phyloP scores from a whole-genome alignment of 2,888 invertebrate species.

The Euspilapteryx auroguttella region DNA sequence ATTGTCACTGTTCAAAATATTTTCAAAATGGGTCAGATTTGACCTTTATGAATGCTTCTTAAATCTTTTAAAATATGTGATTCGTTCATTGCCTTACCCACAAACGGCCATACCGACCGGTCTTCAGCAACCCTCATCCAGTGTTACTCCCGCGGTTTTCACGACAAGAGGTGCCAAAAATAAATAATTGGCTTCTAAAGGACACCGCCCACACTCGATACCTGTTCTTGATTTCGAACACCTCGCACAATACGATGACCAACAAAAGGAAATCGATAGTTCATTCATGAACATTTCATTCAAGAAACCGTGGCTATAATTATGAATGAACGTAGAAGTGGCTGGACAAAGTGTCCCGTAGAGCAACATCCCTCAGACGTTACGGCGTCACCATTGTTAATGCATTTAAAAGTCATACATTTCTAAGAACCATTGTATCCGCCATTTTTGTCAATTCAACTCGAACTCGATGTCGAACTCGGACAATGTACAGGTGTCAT shows the following conservation, averaged over 20 bases:
- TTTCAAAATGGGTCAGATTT: too few species aligned
- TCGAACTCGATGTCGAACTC: not conserved
- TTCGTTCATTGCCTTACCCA: too few species aligned
- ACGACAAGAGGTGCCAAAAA: too few species aligned
- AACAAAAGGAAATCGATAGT: slow-evolving; percentile 17
- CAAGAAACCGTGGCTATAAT: slow-evolving; percentile 21
- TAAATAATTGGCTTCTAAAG: too few species aligned
- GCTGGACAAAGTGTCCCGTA: slow-evolving; percentile 26
- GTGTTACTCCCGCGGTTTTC: too few species aligned
- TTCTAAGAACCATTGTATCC: slow-evolving; percentile 1
- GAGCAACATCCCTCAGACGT: slow-evolving; percentile 20
- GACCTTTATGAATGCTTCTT: too few species aligned
- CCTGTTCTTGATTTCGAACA: too few species aligned
- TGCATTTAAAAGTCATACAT: slow-evolving; percentile 20
- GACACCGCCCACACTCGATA: too few species aligned
- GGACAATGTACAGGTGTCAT: slow-evolving; percentile 30
- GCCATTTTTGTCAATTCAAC: slow-evolving; percentile 1
- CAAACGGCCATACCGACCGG: too few species aligned
- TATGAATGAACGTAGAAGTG: slow-evolving; percentile 37
- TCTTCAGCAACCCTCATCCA: too few species aligned
- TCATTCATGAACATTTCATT: slow-evolving; percentile 20
- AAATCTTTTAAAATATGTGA: too few species aligned
- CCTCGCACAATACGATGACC: slow-evolving; percentile 13
- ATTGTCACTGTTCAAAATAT: too few species aligned
- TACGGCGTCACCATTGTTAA: slow-evolving; percentile 21